phyloP scores from a whole-genome alignment of 2,797 vertebrate species.

The Falco cherrug region DNA sequence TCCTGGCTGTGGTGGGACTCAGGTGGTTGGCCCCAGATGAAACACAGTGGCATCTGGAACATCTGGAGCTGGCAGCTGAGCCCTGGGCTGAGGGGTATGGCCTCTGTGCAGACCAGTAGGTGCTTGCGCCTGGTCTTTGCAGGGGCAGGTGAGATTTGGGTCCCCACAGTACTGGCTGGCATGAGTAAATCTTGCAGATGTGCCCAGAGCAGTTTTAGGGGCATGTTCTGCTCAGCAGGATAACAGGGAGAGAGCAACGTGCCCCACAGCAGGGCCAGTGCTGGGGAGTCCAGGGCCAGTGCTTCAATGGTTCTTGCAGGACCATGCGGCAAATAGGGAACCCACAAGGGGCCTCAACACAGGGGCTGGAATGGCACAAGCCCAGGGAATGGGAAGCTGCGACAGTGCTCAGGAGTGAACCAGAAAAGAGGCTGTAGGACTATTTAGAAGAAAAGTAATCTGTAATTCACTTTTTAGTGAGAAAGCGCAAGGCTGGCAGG shows the following conservation, averaged over 20 bases:
- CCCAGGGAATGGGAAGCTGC: background rate
- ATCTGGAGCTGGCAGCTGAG: background rate
- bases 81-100: background rate
- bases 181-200: background rate
- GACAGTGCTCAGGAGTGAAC: background rate
- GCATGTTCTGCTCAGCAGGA: background rate
- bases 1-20: background rate
- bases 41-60: background rate
- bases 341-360: rapidly evolving
- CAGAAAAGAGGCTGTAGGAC: background rate
- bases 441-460: background rate
- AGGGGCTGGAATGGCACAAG: background rate
- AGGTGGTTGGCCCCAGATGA: background rate
- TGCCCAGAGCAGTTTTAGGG: background rate
- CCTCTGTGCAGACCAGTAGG: background rate
- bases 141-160: background rate
- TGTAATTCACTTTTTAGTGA: background rate
- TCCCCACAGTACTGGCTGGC: background rate
- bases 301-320: background rate
- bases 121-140: background rate
- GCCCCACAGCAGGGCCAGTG: background rate
- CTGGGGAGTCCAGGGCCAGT: background rate
- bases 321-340: rapidly evolving
- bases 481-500: background rate
- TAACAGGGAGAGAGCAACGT: background rate